phyloP scores from a whole-genome alignment of 2,888 invertebrate species.

The Melanargia galathea region DNA sequence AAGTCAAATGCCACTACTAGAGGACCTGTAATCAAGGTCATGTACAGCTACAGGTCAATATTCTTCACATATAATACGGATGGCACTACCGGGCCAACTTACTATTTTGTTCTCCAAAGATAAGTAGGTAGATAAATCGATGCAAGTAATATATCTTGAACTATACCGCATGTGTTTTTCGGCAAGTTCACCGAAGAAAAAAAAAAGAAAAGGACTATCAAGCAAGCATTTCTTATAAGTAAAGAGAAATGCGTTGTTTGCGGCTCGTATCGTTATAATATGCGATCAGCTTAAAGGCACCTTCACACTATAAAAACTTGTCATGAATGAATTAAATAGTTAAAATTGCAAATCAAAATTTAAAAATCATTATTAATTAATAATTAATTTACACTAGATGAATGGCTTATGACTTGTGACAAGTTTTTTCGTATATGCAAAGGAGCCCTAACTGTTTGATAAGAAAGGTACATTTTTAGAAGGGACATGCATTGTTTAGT shows the following conservation, averaged over 20 bases:
- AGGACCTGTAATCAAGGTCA: no score
- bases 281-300: slow-evolving; percentile 2
- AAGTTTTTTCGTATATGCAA: background rate
- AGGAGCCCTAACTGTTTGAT: slow-evolving; percentile 12
- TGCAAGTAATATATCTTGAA: no score
- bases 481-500: background rate
- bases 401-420: background rate
- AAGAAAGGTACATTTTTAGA: slow-evolving; percentile 12
- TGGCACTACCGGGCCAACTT: no score
- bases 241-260: background rate
- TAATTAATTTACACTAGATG: background rate
- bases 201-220: no score
- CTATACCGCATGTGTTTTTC: no score
- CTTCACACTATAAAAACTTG: slow-evolving; percentile 1
- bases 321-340: background rate
- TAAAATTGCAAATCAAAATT: background rate
- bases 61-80: no score
- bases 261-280: background rate
- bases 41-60: no score
- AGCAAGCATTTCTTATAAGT: no score
- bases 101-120: no score
- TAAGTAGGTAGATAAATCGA: no score
- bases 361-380: background rate
- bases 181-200: no score
- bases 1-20: no score